Base-by-base conservation (phyloP, 2,797 vertebrate species). In the Neoniphon sammara region DNA sequence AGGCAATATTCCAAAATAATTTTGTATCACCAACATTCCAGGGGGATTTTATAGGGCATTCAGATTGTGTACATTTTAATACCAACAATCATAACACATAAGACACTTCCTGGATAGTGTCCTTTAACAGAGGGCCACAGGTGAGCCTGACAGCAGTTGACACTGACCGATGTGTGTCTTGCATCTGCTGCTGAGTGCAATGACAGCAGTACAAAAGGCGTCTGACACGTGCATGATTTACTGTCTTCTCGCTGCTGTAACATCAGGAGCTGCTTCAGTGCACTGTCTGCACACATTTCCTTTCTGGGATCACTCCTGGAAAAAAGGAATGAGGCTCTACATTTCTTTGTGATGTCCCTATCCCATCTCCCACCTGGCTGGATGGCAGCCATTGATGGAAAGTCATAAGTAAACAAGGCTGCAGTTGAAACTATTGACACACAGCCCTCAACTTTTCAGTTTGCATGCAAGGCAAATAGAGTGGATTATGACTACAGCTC, bases 141-240 rank as follows among this genome's bases (percentile, higher is more conserved):
- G 91, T 92, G 92, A 91, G 66, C 4, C 54, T 71, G 88, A 86
- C 88, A 84, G 88, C 74, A 4, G 72, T 59, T 59, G 82, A 85
- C 77, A 80, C 53, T 49, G 30, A 73, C 66, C 65, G 44, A 3
- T 39, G 78, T 70, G 73, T 73, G 59, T 58, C 1, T 68, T 60
- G 76, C 84, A 82, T 89, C 77, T 84, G 88, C 73, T 60, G 74
- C 81, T 42, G 75, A 86, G 82, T 3, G 69, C 81, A 57, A 57
- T 74, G 88, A 88, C 91, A 91, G 86, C 84, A 86, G 90, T 15
- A 85, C 82, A 85, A 87, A 87, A 77, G 78, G 73, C 73, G 79
- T 31, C 23, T 36, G 85, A 87, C 87, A 74, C 18, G 73, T 70
- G 79, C 71, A 5, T 55, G 66, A 83, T 76, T 81, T 80, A 77